A percentile compares a stretch with the other conserved stretches of the same genome.
Conservation (phyloP, 2,888 invertebrate species). For the Thysanoteuthis rhombus region DNA sequence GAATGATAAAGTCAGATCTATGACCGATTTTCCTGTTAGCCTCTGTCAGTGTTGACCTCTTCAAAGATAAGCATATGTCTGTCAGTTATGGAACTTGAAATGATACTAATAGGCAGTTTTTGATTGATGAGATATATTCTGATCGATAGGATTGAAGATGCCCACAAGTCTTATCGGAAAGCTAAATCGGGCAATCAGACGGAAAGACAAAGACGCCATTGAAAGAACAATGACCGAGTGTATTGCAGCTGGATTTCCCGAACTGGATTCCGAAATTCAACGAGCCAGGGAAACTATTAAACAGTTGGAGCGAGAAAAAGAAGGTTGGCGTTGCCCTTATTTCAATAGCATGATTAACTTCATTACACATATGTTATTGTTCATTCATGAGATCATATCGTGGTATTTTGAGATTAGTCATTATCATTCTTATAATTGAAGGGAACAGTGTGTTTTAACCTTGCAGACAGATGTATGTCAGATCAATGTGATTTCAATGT, state of each 20-base stretch:
- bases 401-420: too few relatives aligned
- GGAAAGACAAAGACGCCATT: not conserved
- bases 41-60: not conserved
- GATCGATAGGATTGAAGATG: not conserved
- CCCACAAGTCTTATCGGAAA: not conserved
- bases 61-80: not conserved
- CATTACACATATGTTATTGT: too few relatives aligned
- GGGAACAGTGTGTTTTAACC: too few relatives aligned
- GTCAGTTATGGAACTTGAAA: not conserved
- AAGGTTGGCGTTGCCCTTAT: not conserved
- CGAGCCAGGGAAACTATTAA: not conserved
- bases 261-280: constrained; percentile 1
- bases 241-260: not conserved
- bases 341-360: too few relatives aligned
- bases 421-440: too few relatives aligned
- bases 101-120: not conserved
- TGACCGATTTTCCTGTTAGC: not conserved
- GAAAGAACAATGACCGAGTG: not conserved
- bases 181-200: not conserved
- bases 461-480: too few relatives aligned
- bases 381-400: too few relatives aligned
- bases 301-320: not conserved
- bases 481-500: too few relatives aligned
- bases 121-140: not conserved
- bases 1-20: not conserved